Evolutionary conservation across 2,888 invertebrate genomes (phyloP).

Genomic region (Sericinus montela): DNA sequence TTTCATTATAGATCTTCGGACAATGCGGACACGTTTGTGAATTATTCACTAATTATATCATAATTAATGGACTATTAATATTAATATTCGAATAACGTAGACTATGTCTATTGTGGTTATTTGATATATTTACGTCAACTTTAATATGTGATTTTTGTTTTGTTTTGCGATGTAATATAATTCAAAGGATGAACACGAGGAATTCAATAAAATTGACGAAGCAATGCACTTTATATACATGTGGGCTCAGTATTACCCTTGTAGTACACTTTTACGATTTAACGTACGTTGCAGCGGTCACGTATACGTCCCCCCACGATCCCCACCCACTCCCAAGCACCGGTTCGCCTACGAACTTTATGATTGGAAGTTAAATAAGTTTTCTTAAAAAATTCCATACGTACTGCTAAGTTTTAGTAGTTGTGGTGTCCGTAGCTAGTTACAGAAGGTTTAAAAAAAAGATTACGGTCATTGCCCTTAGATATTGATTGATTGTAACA

Average conservation of each 20-base stretch:
- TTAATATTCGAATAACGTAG: too few relatives aligned
- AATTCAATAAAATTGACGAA: not conserved
- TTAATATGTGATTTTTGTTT: not conserved
- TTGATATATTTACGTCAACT: too few relatives aligned
- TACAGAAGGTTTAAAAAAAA: not conserved
- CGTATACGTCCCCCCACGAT: slow-evolving; percentile 29
- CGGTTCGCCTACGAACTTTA: slow-evolving; percentile 4
- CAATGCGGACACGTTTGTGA: too few relatives aligned
- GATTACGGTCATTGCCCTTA: not conserved
- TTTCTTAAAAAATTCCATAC: not conserved
- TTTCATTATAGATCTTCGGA: too few relatives aligned
- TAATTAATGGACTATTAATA: too few relatives aligned
- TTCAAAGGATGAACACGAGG: not conserved
- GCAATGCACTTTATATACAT: slow-evolving; percentile 8
- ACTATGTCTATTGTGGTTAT: too few relatives aligned
- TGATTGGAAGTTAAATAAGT: not conserved
- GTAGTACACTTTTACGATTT: slow-evolving; percentile 17
- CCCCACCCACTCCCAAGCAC: slow-evolving; percentile 19
- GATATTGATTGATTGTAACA: not conserved
- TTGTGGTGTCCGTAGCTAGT: not conserved
- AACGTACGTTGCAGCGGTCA: slow-evolving; percentile 30
- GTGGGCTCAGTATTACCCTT: slow-evolving; percentile 20
- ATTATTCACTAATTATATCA: too few relatives aligned
- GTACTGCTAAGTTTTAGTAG: not conserved
- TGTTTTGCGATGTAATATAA: not conserved